Evolutionary conservation across 2,888 invertebrate genomes (phyloP).

Genomic region (Oasisia sp.): DNA sequence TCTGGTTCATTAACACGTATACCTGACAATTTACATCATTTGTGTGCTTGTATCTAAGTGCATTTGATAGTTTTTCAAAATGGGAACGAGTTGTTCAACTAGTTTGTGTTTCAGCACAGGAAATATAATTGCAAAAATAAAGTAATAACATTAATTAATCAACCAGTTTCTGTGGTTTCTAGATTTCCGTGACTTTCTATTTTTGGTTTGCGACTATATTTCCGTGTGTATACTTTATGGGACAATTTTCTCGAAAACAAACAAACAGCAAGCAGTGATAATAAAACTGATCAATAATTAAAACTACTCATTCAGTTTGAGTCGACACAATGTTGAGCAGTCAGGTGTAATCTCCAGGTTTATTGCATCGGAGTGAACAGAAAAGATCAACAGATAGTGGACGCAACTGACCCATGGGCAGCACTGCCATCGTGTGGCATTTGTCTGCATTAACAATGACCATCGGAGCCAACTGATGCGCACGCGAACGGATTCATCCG

Average conservation of each 20-base stretch:
- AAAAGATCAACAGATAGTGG: not conserved
- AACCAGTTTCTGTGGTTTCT: not conserved
- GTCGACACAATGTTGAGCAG: not conserved
- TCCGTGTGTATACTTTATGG: not conserved
- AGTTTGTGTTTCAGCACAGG: not conserved
- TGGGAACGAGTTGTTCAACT: not conserved
- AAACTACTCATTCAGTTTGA: not conserved
- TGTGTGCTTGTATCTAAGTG: not conserved
- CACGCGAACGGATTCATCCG: not conserved
- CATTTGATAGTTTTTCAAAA: not conserved
- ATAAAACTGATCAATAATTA: not conserved
- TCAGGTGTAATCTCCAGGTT: not conserved
- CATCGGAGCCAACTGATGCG: not conserved
- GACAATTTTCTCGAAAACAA: not conserved
- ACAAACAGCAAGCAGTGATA: not conserved
- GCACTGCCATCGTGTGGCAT: not conserved
- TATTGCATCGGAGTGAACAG: not conserved
- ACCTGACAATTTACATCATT: not conserved
- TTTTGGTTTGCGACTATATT: not conserved
- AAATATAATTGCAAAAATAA: not conserved
- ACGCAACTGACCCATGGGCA: not conserved
- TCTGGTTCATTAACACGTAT: not conserved
- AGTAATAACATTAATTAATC: not conserved
- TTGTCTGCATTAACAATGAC: not conserved
- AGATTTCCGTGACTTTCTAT: not conserved